These are phyloP conservation scores for Odocoileus virginianus DNA, from an alignment of 2,113 vertebrate genomes.

Conservation along the genomic window DNA sequence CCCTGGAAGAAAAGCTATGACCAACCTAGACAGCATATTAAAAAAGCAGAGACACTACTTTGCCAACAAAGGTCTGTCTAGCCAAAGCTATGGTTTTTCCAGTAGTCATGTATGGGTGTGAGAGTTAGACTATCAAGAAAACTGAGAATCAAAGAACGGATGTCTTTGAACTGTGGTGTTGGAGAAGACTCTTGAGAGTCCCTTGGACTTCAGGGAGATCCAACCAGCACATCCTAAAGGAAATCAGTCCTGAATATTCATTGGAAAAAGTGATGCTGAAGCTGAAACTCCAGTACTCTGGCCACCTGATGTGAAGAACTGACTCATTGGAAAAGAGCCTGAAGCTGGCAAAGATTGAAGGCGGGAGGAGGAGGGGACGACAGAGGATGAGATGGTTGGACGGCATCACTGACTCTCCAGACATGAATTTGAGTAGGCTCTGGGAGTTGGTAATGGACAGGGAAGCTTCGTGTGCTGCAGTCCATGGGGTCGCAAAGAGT, in stretches of 20 bases:
- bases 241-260: background rate
- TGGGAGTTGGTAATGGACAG: background rate
- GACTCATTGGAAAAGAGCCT: background rate
- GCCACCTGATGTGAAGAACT: background rate
- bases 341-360: background rate
- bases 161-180: background rate
- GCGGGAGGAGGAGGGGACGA: fast-evolving
- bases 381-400: background rate
- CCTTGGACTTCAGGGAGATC: background rate
- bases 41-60: background rate
- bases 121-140: background rate
- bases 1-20: background rate
- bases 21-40: background rate
- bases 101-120: background rate
- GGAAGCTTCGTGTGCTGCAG: background rate
- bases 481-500: background rate
- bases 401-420: fast-evolving
- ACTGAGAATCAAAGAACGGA: fast-evolving
- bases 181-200: background rate
- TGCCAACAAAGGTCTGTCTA: background rate
- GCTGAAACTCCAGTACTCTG: background rate
- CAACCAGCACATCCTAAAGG: background rate
- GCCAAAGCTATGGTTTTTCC: background rate
- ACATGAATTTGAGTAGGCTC: background rate
- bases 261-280: background rate